Evolutionary conservation across 2,888 invertebrate species (phyloP), one percentile per base, ranked within the genome.

Genomic region (Cataglyphis altisquamis): DNA sequence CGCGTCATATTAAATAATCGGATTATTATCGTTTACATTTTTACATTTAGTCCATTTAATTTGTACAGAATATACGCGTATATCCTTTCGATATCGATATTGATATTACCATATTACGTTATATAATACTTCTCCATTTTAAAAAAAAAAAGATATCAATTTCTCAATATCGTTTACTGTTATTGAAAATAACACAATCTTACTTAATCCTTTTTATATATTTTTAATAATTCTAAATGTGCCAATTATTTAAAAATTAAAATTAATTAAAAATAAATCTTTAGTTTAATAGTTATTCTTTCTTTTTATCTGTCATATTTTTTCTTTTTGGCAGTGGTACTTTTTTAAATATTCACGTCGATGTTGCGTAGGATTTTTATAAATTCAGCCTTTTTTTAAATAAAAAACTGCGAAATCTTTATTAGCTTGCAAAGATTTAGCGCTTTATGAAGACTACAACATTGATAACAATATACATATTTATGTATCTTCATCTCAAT

Each of bases 31-130:
- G 41, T 57, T 36, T 36, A 36, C 32, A 36, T 36, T 77, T 66
- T 55, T 66, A 55, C 66, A 57, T 25, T 64, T 57, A 57, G 25
- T 77, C 55, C 21, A 57, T 57, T 77, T 77, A 39, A 36, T 60
- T 18, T 12, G n/a, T 52, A 48, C 70, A 18, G 21, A 29, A 3
- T 21, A 12, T 10, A 21, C 21, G 10, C 25, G 29, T 60, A 21
- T 67, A 36, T 66, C 8, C 41, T 41, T 66, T 41, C 12, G 18
- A 55, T 66, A 77, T 77, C 77, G 57, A 29, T 57, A 57, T 32
- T 64, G 41, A 45, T 48, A 45, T 60, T 60, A 18, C 39, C 25
- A n/a, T 39, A 21, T 12, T 63, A 36, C 36, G 10, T 9, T 15
- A 15, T 55, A n/a, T 12, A 29, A 32, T 45, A 32, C 21, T 62